Evolutionary conservation across 2,113 vertebrate genomes (phyloP).

Genomic region (Stigmatopora nigra): DNA sequence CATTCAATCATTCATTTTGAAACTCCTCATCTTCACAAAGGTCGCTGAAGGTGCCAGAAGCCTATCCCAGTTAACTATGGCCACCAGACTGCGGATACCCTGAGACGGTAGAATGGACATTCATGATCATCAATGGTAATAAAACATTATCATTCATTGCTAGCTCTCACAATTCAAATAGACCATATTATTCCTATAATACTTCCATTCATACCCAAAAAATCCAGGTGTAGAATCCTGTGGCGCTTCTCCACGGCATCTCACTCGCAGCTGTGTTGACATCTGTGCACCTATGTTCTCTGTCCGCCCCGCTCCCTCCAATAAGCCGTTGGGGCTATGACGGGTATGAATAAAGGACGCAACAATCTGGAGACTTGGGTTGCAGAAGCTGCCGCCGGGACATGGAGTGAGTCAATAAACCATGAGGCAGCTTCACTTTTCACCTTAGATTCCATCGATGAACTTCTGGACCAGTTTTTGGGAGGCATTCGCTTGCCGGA

Average conservation of each 20-base stretch:
- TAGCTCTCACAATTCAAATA: no score
- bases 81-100: no score
- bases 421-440: constrained; percentile 34
- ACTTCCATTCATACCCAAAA: neutral
- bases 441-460: constrained; percentile 1
- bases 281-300: constrained; percentile 82
- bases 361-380: constrained; percentile 69
- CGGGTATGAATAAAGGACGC: constrained; percentile 75
- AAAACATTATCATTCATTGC: no score
- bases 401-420: constrained; percentile 56
- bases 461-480: constrained; percentile 12
- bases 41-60: no score
- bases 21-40: no score
- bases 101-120: no score
- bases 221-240: neutral
- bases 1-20: no score
- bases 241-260: constrained; percentile 26
- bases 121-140: no score
- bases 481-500: neutral
- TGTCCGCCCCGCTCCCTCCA: constrained; percentile 79
- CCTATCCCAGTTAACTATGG: no score
- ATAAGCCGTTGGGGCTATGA: constrained; percentile 80
- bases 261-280: constrained; percentile 75
- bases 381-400: constrained; percentile 59
- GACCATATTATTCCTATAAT: neutral